A percentile compares a stretch with the other conserved stretches of the same genome.
phyloP scores from a whole-genome alignment of 1,140 invertebrate species.

The Palaemon carinicauda region DNA sequence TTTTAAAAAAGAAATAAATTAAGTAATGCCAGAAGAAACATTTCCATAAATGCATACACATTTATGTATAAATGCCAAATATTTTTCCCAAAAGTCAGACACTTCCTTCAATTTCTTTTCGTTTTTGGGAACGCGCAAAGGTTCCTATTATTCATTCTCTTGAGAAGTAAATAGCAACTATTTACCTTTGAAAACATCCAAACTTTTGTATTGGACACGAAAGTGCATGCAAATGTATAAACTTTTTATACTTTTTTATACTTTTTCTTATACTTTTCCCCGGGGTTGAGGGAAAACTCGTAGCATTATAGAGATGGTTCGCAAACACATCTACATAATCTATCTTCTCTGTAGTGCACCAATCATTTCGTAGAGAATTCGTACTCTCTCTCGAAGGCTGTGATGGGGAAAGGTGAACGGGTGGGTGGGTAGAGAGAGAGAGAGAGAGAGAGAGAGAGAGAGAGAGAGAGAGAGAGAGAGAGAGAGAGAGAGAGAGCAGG shows the following conservation, averaged over 20 bases:
- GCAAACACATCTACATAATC: slow-evolving; percentile 48
- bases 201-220: slow-evolving; percentile 52
- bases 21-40: no score
- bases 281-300: slow-evolving; percentile 31
- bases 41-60: neutral
- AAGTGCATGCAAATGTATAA: slow-evolving; percentile 50
- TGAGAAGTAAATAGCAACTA: slow-evolving; percentile 54
- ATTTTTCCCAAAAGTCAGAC: neutral
- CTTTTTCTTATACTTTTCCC: neutral
- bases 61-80: neutral
- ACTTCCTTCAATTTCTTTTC: neutral
- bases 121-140: slow-evolving; percentile 30
- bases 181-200: slow-evolving; percentile 52
- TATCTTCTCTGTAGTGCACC: slow-evolving; percentile 29
- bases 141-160: slow-evolving; percentile 51
- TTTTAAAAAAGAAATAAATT: no score
- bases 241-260: slow-evolving; percentile 4
- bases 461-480: neutral
- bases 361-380: slow-evolving; percentile 1
- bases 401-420: neutral
- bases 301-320: slow-evolving; percentile 48
- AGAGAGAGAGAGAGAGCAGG: no score
- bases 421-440: neutral
- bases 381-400: neutral
- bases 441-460: neutral